Conservation (phyloP, 2,888 invertebrate species). For the Helleia helle region DNA sequence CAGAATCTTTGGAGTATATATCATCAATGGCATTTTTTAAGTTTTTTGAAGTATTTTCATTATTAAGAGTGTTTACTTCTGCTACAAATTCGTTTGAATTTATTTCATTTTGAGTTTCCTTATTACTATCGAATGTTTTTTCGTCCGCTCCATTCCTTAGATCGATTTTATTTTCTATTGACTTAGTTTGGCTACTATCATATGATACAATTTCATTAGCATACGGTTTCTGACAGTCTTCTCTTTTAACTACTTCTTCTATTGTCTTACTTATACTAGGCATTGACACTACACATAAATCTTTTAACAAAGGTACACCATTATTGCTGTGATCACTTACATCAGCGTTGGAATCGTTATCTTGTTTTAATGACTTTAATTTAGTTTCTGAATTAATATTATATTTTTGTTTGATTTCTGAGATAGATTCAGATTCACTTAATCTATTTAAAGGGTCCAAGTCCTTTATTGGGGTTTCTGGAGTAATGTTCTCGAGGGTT, state of each 20-base stretch:
- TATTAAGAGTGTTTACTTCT: conserved; percentile 10
- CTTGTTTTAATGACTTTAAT: conserved; percentile 30
- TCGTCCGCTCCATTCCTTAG: conserved; percentile 24
- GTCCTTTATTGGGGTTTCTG: conserved; percentile 58
- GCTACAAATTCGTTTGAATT: conserved; percentile 9
- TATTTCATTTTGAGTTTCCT: conserved; percentile 10
- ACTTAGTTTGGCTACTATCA: conserved; percentile 58
- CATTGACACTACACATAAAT: conserved; percentile 55
- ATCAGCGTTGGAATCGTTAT: conserved; percentile 33
- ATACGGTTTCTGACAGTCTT: conserved; percentile 63
- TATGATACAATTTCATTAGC: conserved; percentile 55
- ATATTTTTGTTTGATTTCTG: conserved; percentile 23
- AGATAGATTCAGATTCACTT: conserved; percentile 24
- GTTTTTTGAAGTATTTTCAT: neutral
- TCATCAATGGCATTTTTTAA: neutral
- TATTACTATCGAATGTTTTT: conserved; percentile 10
- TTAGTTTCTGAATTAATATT: conserved; percentile 30
- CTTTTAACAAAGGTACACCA: conserved; percentile 53
- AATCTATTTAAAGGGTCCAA: conserved; percentile 34
- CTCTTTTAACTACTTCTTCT: conserved; percentile 48
- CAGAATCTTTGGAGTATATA: too few relatives aligned
- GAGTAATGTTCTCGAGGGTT: conserved; percentile 58
- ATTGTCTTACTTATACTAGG: conserved; percentile 55
- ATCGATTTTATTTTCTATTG: conserved; percentile 39
- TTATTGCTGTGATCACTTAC: conserved; percentile 36